Conservation (phyloP, 2,113 vertebrate species). For the Oenanthe oenanthe region DNA sequence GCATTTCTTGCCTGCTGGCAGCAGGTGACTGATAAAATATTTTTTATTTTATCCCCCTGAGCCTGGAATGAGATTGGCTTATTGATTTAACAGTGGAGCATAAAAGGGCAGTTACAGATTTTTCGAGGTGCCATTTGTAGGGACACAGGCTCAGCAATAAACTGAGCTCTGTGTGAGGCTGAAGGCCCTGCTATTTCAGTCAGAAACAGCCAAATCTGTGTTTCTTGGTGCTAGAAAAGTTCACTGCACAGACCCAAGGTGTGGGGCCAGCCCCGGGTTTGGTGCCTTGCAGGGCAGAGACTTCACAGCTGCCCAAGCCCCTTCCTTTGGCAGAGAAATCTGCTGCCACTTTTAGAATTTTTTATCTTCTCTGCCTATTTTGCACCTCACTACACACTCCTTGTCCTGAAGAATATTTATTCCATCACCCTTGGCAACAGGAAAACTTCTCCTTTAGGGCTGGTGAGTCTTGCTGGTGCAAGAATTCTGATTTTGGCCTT, state of each 20-base stretch:
- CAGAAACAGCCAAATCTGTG: background rate
- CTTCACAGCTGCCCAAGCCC: too few species aligned
- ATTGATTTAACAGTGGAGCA: background rate
- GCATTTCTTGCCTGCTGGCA: background rate
- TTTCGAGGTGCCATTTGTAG: background rate
- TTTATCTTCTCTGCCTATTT: background rate
- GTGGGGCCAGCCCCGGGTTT: background rate
- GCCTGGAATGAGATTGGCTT: background rate
- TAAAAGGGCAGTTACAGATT: accelerated
- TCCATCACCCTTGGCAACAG: background rate
- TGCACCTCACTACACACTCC: background rate
- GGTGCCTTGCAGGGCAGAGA: background rate
- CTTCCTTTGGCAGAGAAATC: background rate
- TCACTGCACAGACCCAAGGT: background rate
- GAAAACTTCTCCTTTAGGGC: background rate
- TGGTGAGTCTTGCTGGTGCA: background rate
- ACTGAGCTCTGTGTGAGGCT: background rate
- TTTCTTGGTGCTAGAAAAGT: background rate
- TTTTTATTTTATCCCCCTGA: background rate
- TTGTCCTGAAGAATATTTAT: background rate
- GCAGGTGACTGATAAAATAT: background rate
- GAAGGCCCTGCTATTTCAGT: background rate
- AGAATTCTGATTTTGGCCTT: background rate
- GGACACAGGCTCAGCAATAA: background rate
- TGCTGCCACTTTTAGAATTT: background rate